These are phyloP conservation scores for Phytoseiulus persimilis DNA, from an alignment of 2,888 invertebrate genomes.

Conservation along the genomic window DNA sequence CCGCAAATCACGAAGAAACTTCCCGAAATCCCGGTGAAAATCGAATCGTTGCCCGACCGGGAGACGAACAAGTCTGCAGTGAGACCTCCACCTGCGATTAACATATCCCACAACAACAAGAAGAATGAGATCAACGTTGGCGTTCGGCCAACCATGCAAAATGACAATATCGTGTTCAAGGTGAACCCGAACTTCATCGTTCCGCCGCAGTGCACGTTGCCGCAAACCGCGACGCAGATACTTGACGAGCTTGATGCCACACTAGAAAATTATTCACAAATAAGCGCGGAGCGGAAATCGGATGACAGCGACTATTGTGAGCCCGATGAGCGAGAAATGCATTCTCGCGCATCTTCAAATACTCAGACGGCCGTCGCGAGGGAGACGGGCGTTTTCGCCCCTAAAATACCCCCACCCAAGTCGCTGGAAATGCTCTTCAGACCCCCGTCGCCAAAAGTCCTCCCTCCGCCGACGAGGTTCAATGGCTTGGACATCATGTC, in stretches of 20 bases:
- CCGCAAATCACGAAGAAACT: not conserved
- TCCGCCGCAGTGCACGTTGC: not conserved
- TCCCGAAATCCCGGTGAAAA: not conserved
- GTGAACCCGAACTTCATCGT: slow-evolving; percentile 31
- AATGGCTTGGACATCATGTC: slow-evolving; percentile 19
- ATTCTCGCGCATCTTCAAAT: not conserved
- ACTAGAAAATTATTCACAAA: slow-evolving; percentile 22
- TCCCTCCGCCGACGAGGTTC: slow-evolving; percentile 8
- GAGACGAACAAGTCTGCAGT: not conserved
- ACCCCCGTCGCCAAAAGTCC: slow-evolving; percentile 13
- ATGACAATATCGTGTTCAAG: slow-evolving; percentile 21
- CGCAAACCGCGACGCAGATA: slow-evolving; percentile 25
- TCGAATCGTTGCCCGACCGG: not conserved
- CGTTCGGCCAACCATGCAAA: not conserved
- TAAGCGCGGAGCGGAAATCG: slow-evolving; percentile 23
- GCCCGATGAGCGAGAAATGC: slow-evolving; percentile 19
- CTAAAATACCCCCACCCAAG: not conserved
- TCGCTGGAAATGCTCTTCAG: slow-evolving; percentile 36
- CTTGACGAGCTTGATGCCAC: slow-evolving; percentile 29
- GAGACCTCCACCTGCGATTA: not conserved
- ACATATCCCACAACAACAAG: not conserved
- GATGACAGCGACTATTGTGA: slow-evolving; percentile 31
- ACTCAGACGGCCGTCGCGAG: not conserved
- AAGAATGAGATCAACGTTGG: not conserved
- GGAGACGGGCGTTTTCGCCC: not conserved